Conservation (phyloP, 1,140 invertebrate species). For the Micrasema longulum region DNA sequence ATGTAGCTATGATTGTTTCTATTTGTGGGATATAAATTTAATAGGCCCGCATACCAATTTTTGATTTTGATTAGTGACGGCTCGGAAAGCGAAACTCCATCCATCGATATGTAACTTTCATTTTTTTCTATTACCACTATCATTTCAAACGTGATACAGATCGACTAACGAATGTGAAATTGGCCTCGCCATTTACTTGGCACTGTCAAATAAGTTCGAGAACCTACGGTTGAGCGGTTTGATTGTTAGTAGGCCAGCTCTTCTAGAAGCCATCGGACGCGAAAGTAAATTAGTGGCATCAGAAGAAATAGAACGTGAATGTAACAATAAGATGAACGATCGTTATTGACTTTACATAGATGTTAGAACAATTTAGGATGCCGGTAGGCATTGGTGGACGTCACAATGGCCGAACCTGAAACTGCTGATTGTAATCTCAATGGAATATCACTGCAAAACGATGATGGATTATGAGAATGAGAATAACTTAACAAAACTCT, state of each 20-base stretch:
- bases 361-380: constrained; percentile 38
- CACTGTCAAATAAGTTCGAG: constrained; percentile 24
- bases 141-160: constrained; percentile 18
- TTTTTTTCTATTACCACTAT: constrained; percentile 36
- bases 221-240: constrained; percentile 29
- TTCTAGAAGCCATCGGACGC: constrained; percentile 51
- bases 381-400: constrained; percentile 25
- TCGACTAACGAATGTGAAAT: constrained; percentile 33
- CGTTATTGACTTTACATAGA: constrained; percentile 49
- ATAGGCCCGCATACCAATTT: constrained; percentile 8
- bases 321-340: constrained; percentile 48
- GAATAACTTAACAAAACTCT: too few species aligned
- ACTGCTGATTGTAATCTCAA: neutral
- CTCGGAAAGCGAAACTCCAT: constrained; percentile 22
- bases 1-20: too few species aligned
- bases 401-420: constrained; percentile 15
- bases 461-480: too few species aligned
- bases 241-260: constrained; percentile 46
- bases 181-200: constrained; percentile 22
- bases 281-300: constrained; percentile 54
- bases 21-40: constrained; percentile 13
- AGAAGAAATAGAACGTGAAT: constrained; percentile 53
- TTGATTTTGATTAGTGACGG: neutral
- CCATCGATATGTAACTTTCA: constrained; percentile 32
- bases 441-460: neutral